Percentiles rank a stretch among this genome's conserved stretches.
phyloP scores from a whole-genome alignment of 2,888 invertebrate genomes.

The Chironomus riparius region DNA sequence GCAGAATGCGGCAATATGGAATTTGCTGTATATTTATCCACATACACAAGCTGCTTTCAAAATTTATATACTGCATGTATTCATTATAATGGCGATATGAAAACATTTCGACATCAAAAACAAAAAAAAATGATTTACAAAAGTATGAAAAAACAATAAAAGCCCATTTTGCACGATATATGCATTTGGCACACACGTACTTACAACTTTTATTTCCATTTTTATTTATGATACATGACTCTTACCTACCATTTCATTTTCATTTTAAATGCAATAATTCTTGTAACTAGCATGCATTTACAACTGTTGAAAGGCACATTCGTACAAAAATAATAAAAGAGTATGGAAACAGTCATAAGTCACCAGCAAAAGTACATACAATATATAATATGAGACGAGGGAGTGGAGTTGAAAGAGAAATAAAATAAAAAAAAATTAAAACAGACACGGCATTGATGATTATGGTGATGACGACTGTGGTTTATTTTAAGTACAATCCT shows the following conservation, averaged over 20 bases:
- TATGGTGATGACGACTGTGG: too few relatives aligned
- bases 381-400: background rate
- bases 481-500: too few relatives aligned
- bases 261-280: too few relatives aligned
- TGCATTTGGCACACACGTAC: too few relatives aligned
- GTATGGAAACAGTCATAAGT: background rate
- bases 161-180: background rate
- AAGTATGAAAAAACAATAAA: background rate
- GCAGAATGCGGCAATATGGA: constrained; percentile 25
- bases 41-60: background rate
- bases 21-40: background rate
- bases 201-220: too few relatives aligned
- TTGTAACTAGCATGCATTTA: background rate
- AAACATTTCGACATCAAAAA: background rate
- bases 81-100: constrained; percentile 1
- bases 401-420: background rate
- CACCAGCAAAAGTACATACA: background rate
- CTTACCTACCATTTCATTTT: too few relatives aligned
- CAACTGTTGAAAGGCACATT: constrained; percentile 22
- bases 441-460: too few relatives aligned
- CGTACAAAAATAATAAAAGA: too few relatives aligned
- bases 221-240: too few relatives aligned
- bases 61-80: background rate
- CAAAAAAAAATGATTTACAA: background rate
- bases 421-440: too few relatives aligned